Evolutionary conservation across 2,113 vertebrate genomes (phyloP).

Genomic region (Sapayoa aenigma): DNA sequence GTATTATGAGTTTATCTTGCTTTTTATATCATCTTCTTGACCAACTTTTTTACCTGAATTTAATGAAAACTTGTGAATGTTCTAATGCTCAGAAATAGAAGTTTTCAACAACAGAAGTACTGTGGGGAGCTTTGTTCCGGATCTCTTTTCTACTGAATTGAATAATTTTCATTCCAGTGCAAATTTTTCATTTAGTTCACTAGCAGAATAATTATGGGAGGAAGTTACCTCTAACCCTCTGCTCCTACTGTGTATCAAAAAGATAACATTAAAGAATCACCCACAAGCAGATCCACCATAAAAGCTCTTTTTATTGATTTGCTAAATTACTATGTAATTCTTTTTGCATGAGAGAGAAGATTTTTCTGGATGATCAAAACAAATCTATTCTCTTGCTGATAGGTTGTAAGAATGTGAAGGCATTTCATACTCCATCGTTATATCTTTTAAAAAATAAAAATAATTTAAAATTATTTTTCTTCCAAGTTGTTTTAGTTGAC

Average conservation of each 20-base stretch:
- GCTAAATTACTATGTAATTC: conserved; percentile 34
- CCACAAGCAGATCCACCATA: conserved; percentile 73
- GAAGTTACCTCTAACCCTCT: conserved; percentile 72
- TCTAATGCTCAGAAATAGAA: not conserved
- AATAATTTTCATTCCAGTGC: conserved; percentile 68
- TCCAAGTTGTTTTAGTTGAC: not conserved
- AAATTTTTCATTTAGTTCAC: conserved; percentile 76
- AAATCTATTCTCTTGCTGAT: not conserved
- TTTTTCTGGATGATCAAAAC: not conserved
- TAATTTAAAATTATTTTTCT: not conserved
- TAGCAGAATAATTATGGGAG: conserved; percentile 64
- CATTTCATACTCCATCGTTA: not conserved
- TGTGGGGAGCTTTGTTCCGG: not conserved
- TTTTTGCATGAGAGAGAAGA: conserved; percentile 22
- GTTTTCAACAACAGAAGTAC: not conserved
- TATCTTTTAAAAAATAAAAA: not conserved
- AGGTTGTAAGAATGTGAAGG: not conserved
- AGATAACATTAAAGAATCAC: conserved; percentile 72
- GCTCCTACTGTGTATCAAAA: conserved; percentile 75
- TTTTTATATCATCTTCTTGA: not conserved
- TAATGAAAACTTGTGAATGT: not conserved
- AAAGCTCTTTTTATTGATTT: conserved; percentile 69
- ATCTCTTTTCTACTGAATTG: conserved; percentile 78
- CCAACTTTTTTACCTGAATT: not conserved
- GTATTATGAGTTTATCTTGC: not conserved